These are phyloP conservation scores for Papilio elwesi DNA, from an alignment of 2,888 invertebrate species.

Conservation along the genomic window DNA sequence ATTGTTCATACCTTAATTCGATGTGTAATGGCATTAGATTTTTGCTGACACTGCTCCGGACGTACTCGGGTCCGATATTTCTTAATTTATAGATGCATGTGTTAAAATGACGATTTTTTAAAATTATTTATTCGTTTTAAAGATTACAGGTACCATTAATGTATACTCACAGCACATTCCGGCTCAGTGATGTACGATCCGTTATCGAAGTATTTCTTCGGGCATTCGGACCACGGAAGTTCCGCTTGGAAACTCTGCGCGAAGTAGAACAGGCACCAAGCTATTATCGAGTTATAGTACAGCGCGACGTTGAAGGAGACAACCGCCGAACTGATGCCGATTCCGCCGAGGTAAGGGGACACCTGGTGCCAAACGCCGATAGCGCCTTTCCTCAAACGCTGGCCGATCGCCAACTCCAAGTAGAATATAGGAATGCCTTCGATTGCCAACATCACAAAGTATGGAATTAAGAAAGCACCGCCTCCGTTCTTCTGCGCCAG, in stretches of 20 bases:
- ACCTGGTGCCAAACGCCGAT: slow-evolving; percentile 98
- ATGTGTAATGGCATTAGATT: too few species aligned
- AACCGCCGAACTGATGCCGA: slow-evolving; percentile 96
- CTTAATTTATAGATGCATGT: too few species aligned
- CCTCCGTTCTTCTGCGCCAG: slow-evolving; percentile 97
- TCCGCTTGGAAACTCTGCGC: slow-evolving; percentile 96
- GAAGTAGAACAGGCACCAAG: slow-evolving; percentile 98
- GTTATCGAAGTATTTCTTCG: slow-evolving; percentile 91
- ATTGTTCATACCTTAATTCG: too few species aligned
- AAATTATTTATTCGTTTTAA: too few species aligned
- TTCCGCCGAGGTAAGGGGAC: slow-evolving; percentile 93
- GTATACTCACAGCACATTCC: slow-evolving; percentile 89
- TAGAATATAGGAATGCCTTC: slow-evolving; percentile 99
- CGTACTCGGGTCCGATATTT: too few species aligned
- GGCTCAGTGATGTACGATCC: slow-evolving; percentile 91
- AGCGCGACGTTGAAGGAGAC: slow-evolving; percentile 98
- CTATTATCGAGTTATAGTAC: slow-evolving; percentile 99
- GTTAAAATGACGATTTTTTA: too few species aligned
- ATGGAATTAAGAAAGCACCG: slow-evolving; percentile 98
- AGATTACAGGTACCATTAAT: slow-evolving; percentile 56
- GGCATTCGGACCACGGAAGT: slow-evolving; percentile 96
- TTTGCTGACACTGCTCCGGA: too few species aligned
- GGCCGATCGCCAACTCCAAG: slow-evolving; percentile 97
- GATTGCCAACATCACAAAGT: slow-evolving; percentile 96
- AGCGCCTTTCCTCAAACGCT: slow-evolving; percentile 95